These are phyloP conservation scores for Tetranychus truncatus DNA, from an alignment of 2,888 invertebrate genomes.

Conservation along the genomic window DNA sequence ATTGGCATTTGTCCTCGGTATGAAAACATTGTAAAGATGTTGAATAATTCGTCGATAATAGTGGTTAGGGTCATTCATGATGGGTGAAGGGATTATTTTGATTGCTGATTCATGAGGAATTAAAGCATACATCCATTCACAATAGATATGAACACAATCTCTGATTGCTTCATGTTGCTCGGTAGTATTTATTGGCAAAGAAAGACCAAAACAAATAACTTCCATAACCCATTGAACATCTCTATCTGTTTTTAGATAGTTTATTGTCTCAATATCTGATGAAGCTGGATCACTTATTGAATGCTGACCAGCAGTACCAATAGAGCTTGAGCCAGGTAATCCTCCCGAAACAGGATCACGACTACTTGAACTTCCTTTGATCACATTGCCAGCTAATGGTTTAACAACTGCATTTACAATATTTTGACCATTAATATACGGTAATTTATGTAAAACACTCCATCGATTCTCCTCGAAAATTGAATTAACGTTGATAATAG, in stretches of 20 bases:
- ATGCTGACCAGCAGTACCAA: background rate
- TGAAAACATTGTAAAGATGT: constrained; percentile 82
- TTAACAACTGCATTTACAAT: constrained; percentile 61
- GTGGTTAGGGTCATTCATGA: constrained; percentile 67
- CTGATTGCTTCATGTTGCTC: constrained; percentile 76
- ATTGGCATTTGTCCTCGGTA: constrained; percentile 55
- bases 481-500: constrained; percentile 33
- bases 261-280: background rate
- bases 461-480: constrained; percentile 33
- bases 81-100: constrained; percentile 61
- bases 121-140: constrained; percentile 82
- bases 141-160: constrained; percentile 88
- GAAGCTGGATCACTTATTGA: background rate
- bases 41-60: constrained; percentile 75
- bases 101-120: constrained; percentile 39
- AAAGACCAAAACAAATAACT: constrained; percentile 77
- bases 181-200: constrained; percentile 49
- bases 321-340: background rate
- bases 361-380: background rate
- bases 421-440: constrained; percentile 51
- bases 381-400: constrained; percentile 14
- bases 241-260: constrained; percentile 53
- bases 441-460: constrained; percentile 55
- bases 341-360: background rate
- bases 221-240: constrained; percentile 50